phyloP scores from a whole-genome alignment of 2,888 invertebrate species.

The Gonocerus acuteangulatus region DNA sequence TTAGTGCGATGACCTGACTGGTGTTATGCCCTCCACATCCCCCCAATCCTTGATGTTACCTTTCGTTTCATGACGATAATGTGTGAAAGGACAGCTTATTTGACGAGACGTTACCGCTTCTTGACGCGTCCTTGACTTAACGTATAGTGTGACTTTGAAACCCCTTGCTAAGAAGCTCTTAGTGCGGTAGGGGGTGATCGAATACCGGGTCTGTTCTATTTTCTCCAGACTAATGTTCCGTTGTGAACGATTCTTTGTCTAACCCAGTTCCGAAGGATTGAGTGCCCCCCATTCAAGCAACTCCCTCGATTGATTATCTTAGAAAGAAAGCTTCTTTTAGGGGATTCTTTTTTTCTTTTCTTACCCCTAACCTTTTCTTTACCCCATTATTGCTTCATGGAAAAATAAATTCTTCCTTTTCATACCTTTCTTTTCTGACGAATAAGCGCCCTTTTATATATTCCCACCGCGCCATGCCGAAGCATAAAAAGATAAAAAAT shows the following conservation, averaged over 20 bases:
- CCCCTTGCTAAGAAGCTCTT: no score
- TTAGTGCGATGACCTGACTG: no score
- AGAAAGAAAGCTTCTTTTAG: slow-evolving; percentile 17
- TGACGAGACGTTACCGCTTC: no score
- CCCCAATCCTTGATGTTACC: no score
- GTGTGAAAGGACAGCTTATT: no score
- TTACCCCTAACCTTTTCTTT: slow-evolving; percentile 1
- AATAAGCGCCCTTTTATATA: slow-evolving; percentile 4
- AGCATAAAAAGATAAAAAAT: slow-evolving; percentile 1
- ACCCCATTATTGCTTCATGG: slow-evolving; percentile 16
- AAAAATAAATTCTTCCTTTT: slow-evolving; percentile 12
- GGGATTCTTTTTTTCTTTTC: background rate
- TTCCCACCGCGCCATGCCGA: slow-evolving; percentile 11
- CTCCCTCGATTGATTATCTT: slow-evolving; percentile 17
- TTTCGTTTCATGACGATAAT: no score
- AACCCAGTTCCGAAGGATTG: slow-evolving; percentile 5
- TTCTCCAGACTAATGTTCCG: slow-evolving; percentile 1
- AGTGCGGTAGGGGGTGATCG: no score
- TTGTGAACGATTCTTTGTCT: slow-evolving; percentile 9
- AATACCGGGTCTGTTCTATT: no score
- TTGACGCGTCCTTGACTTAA: no score
- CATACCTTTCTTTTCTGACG: slow-evolving; percentile 12
- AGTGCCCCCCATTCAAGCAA: slow-evolving; percentile 9
- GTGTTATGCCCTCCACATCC: no score
- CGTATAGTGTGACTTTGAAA: no score